Evolutionary conservation across 2,797 vertebrate species (phyloP), one percentile per base, ranked within the genome.

Genomic region (Astyanax mexicanus): DNA sequence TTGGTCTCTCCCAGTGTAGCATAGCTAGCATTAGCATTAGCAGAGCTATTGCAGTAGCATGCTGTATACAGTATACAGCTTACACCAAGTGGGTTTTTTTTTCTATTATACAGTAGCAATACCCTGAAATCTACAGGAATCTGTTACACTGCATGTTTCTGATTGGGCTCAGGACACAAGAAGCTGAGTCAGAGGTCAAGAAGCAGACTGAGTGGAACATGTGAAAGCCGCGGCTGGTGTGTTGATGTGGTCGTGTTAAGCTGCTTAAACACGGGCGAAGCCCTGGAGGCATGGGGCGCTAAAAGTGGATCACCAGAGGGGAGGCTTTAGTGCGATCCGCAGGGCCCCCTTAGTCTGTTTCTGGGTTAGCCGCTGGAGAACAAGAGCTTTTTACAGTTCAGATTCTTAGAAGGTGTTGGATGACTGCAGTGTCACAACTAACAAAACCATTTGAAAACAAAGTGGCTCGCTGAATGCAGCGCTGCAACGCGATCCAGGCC

Each of bases 401-500:
- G 89, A 92, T 92, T 92, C 89, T 91, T 91, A 88, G 90, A 89
- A 93, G 93, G 93, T 93, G 93, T 94, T 93, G 89, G 93, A 91
- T 94, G 90, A 93, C 93, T 91, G 90, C 92, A 88, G 91, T 94
- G 93, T 94, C 92, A 94, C 93, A 93, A 93, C 92, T 94, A 94
- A 94, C 93, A 94, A 94, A 94, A 94, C 93, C 92, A 94, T 94
- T 94, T 93, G 91, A 94, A 94, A 94, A 93, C 93, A 94, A 93
- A 94, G 92, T 93, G 92, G 90, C 88, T 86, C 84, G 81, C 86
- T 93, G 91, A 94, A 93, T 94, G 89, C 85, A 80, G 88, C 81
- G 80, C 86, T 87, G 93, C 90, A 94, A 94, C 82, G 87, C 72
- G 91, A 94, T 78, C 87, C 87, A 38, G 55, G 60, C 78, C 55